Conservation (phyloP, 2,113 vertebrate genomes). For the Engystomops pustulosus region DNA sequence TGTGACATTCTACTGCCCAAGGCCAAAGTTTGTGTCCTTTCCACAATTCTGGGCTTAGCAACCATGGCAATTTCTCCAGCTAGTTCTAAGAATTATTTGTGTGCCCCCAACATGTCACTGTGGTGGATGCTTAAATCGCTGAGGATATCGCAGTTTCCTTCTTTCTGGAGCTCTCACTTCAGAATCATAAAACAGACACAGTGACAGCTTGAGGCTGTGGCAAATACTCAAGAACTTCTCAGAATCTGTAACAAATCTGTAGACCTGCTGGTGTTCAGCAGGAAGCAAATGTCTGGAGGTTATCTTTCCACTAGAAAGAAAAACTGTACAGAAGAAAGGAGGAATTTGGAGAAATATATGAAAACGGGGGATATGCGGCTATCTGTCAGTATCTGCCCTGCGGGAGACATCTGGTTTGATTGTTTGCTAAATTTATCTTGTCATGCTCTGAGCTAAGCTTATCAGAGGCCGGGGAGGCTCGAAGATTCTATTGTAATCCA, state of each 20-base stretch:
- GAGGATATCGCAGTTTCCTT: constrained; percentile 27
- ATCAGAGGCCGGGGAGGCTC: constrained; percentile 55
- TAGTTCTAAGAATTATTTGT: neutral
- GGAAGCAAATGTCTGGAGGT: constrained; percentile 59
- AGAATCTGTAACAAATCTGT: constrained; percentile 56
- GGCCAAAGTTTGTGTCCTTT: neutral
- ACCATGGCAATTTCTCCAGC: neutral
- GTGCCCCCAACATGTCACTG: neutral
- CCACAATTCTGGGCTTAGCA: neutral
- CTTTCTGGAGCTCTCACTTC: constrained; percentile 10
- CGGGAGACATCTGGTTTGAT: constrained; percentile 60
- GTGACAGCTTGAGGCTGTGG: constrained; percentile 58
- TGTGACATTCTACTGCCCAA: neutral
- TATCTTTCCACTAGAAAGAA: constrained; percentile 55
- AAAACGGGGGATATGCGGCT: constrained; percentile 52
- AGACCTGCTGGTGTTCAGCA: constrained; percentile 59
- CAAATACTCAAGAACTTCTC: constrained; percentile 60
- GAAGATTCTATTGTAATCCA: constrained; percentile 58
- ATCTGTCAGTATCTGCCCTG: constrained; percentile 58
- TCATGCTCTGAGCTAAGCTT: constrained; percentile 60
- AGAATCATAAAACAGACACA: constrained; percentile 45
- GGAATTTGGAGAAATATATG: constrained; percentile 47
- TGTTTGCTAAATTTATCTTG: constrained; percentile 61
- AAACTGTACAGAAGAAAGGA: constrained; percentile 51
- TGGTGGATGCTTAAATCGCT: constrained; percentile 7